Evolutionary conservation across 1,140 invertebrate species (phyloP).

Genomic region (Dolichoris vasculosae): DNA sequence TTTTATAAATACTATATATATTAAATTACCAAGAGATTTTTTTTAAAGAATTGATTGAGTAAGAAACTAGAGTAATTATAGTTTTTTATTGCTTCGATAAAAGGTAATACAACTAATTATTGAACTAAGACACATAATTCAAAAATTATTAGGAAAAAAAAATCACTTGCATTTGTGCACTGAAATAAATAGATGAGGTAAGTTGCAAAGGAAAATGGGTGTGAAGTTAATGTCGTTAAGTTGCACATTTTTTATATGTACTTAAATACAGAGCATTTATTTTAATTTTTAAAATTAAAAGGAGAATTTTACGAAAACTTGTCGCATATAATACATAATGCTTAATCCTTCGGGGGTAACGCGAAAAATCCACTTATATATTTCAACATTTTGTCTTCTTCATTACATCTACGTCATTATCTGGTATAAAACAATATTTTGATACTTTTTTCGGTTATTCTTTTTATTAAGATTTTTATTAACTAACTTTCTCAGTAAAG

Average conservation of each 20-base stretch:
- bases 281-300: too few relatives aligned
- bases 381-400: constrained; percentile 25
- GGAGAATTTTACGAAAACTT: constrained; percentile 47
- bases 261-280: too few relatives aligned
- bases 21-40: too few relatives aligned
- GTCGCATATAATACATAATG: constrained; percentile 38
- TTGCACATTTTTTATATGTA: too few relatives aligned
- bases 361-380: not conserved
- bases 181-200: constrained; percentile 38
- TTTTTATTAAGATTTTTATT: constrained; percentile 46
- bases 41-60: too few relatives aligned
- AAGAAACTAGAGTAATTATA: too few relatives aligned
- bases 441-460: constrained; percentile 41
- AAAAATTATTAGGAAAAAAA: constrained; percentile 36
- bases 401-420: constrained; percentile 15
- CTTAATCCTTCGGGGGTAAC: constrained; percentile 61
- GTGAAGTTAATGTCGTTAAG: not conserved
- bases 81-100: too few relatives aligned
- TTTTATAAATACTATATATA: too few relatives aligned
- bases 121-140: too few relatives aligned
- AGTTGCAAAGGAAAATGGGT: constrained; percentile 55
- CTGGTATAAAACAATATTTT: constrained; percentile 1
- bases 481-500: not conserved
- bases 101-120: too few relatives aligned
- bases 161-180: not conserved